Evolutionary conservation across 2,113 vertebrate species (phyloP), one percentile per base, ranked within the genome.

Genomic region (Tretioscincus oriximinensis): DNA sequence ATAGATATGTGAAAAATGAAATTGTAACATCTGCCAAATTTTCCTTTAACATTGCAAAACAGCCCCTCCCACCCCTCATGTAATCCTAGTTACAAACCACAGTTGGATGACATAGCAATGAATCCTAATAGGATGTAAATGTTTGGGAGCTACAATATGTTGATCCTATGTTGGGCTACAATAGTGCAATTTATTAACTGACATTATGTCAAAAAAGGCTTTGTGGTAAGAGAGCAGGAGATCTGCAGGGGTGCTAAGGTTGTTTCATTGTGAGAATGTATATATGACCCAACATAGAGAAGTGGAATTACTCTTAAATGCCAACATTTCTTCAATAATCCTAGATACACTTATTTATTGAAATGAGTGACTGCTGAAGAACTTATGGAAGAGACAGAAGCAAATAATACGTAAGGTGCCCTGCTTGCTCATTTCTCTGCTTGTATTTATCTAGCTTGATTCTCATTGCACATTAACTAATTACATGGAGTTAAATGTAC

Each of bases 401-500:
- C 75, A n/a, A 81, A 75, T 4, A 80, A 47, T 2, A 8, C 11
- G 47, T 6, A 0, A 20, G 0, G 0, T 67, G 16, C 26, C 2
- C 24, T 5, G 0, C 1, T 9, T 51, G 84, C 49, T 21, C 58
- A 0, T 68, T 71, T 75, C 72, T 58, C 49, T 60, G 26, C 22
- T 35, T 47, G 7, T 58, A 1, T 9, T 84, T 84, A 80, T 24
- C 47, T 70, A 58, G 67, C 76, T 67, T 80, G 18, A 7, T 70
- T 61, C 21, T 88, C 1, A 1, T 29, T 1, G 0, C 63, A 20
- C 2, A 77, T 26, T 28, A 47, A 88, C 67, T 29, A 63, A 85
- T 66, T 47, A 28, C 1, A 68, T 20, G 12, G 29, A 87, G 41
- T 80, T 88, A 90, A 86, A 86, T 22, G 41, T 45, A 28, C 12